A percentile compares a stretch with the other conserved stretches of the same genome.
phyloP scores from a whole-genome alignment of 2,113 vertebrate genomes.

The Tringa solitaria region DNA sequence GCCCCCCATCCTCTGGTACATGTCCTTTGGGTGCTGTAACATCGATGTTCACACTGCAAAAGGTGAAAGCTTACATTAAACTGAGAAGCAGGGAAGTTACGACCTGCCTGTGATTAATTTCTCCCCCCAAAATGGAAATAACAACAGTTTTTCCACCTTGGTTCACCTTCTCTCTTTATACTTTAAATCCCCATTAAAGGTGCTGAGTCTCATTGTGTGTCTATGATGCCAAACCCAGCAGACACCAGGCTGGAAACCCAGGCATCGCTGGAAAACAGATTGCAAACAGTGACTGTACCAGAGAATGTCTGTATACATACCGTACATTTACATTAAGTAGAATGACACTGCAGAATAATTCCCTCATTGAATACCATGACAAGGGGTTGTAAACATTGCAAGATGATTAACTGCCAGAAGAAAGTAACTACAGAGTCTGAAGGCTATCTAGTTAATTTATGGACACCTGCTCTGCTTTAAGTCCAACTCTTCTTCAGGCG shows the following conservation, averaged over 20 bases:
- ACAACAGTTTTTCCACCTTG: neutral
- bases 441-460: neutral
- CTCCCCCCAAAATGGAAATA: neutral
- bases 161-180: neutral
- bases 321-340: neutral
- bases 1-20: neutral
- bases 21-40: neutral
- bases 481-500: neutral
- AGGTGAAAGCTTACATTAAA: neutral
- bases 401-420: neutral
- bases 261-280: neutral
- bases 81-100: neutral
- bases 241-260: neutral
- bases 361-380: neutral
- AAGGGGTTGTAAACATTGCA: neutral
- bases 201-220: accelerated
- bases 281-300: neutral
- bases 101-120: neutral
- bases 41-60: accelerated
- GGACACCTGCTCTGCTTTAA: neutral
- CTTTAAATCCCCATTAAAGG: neutral
- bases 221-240: neutral
- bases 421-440: neutral
- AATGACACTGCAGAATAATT: neutral
- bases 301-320: neutral